Evolutionary conservation across 2,113 vertebrate genomes (phyloP).

Genomic region (Solea senegalensis): DNA sequence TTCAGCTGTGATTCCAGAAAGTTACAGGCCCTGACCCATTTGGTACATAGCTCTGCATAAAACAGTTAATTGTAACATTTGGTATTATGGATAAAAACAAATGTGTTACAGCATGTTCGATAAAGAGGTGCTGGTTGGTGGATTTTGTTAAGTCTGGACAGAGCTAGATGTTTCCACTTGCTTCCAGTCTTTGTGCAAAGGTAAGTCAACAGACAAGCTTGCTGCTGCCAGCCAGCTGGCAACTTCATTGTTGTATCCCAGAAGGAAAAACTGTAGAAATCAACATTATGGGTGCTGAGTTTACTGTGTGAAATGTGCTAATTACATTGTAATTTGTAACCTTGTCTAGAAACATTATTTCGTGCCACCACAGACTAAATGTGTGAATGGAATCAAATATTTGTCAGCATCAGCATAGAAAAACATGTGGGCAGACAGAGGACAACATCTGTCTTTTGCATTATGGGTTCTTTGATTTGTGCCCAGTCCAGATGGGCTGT

Average conservation of each 20-base stretch:
- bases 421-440: slow-evolving; percentile 38
- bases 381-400: slow-evolving; percentile 50
- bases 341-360: slow-evolving; percentile 47
- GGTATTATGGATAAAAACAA: neutral
- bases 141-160: neutral
- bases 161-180: neutral
- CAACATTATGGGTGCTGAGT: slow-evolving; percentile 21
- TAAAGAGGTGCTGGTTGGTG: neutral
- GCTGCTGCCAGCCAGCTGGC: slow-evolving; percentile 2
- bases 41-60: too few relatives aligned
- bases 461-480: slow-evolving; percentile 69
- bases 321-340: slow-evolving; percentile 53
- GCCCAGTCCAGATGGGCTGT: slow-evolving; percentile 70
- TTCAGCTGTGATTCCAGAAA: too few relatives aligned
- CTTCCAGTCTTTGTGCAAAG: neutral
- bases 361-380: slow-evolving; percentile 6
- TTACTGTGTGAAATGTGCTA: slow-evolving; percentile 26
- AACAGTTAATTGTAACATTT: neutral
- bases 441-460: slow-evolving; percentile 67
- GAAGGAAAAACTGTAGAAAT: slow-evolving; percentile 24
- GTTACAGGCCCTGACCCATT: too few relatives aligned
- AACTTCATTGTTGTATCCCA: slow-evolving; percentile 13
- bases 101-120: neutral
- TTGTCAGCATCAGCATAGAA: slow-evolving; percentile 37
- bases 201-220: neutral